phyloP scores from a whole-genome alignment of 2,113 vertebrate species.

The Athene noctua region DNA sequence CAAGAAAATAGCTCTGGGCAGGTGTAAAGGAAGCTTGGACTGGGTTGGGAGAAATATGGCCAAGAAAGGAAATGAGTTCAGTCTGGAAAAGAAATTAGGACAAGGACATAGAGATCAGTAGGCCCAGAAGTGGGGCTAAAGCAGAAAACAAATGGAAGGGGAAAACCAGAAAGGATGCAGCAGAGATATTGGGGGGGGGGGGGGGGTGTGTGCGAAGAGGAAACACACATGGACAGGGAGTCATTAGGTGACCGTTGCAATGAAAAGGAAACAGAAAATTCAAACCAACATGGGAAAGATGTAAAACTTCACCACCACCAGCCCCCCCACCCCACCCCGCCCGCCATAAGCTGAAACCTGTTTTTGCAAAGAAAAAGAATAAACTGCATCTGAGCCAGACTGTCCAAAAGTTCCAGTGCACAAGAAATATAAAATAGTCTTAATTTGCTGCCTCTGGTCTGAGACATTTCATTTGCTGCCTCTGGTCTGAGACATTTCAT shows the following conservation, averaged over 20 bases:
- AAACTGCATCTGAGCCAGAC: neutral
- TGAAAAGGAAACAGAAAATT: conserved; percentile 25
- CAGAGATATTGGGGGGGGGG: neutral
- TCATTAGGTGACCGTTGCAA: neutral
- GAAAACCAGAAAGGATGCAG: conserved; percentile 50
- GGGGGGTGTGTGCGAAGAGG: neutral
- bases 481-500: too few relatives aligned
- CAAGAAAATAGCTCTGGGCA: conserved; percentile 49
- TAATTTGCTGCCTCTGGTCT: neutral
- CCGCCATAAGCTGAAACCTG: neutral
- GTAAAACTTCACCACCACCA: neutral
- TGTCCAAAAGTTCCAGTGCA: neutral
- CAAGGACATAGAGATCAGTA: conserved; percentile 29
- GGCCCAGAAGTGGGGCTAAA: neutral
- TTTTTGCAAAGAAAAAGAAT: neutral
- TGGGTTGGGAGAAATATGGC: conserved; percentile 34
- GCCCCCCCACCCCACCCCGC: rapidly evolving
- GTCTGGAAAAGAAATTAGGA: conserved; percentile 54
- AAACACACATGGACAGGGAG: conserved; percentile 10
- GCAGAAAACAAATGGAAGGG: conserved; percentile 45
- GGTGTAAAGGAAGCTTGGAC: conserved; percentile 60
- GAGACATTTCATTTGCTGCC: neutral
- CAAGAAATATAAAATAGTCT: neutral
- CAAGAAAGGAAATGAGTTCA: conserved; percentile 63
- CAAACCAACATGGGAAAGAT: conserved; percentile 12